Conservation (phyloP, 2,797 vertebrate species). For the Enteromius afrohamiltoni region DNA sequence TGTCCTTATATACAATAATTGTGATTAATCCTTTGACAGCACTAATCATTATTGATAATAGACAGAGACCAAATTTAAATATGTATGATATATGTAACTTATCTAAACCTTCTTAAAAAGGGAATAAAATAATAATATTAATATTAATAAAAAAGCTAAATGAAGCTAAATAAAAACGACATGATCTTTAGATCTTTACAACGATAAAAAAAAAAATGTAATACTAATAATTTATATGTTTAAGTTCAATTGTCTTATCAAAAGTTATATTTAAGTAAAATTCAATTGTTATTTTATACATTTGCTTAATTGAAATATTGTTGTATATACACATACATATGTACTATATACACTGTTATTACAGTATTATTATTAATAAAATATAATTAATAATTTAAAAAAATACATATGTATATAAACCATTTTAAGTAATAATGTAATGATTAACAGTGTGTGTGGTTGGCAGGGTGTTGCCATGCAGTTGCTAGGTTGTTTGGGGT, state of each 20-base stretch:
- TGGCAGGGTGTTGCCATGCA: background rate
- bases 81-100: background rate
- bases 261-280: too few relatives aligned
- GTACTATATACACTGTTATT: background rate
- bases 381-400: background rate
- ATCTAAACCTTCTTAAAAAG: background rate
- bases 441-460: too few relatives aligned
- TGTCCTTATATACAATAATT: too few relatives aligned
- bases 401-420: too few relatives aligned
- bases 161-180: background rate
- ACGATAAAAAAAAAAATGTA: background rate
- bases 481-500: background rate
- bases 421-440: too few relatives aligned
- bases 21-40: too few relatives aligned
- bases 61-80: background rate
- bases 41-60: background rate
- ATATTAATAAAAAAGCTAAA: background rate
- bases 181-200: background rate
- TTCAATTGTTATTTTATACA: background rate
- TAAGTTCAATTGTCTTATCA: too few relatives aligned
- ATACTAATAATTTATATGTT: background rate
- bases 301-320: background rate
- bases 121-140: background rate
- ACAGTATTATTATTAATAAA: background rate
- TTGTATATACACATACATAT: background rate